phyloP scores from a whole-genome alignment of 2,888 invertebrate species.

The Oasisia sp. region DNA sequence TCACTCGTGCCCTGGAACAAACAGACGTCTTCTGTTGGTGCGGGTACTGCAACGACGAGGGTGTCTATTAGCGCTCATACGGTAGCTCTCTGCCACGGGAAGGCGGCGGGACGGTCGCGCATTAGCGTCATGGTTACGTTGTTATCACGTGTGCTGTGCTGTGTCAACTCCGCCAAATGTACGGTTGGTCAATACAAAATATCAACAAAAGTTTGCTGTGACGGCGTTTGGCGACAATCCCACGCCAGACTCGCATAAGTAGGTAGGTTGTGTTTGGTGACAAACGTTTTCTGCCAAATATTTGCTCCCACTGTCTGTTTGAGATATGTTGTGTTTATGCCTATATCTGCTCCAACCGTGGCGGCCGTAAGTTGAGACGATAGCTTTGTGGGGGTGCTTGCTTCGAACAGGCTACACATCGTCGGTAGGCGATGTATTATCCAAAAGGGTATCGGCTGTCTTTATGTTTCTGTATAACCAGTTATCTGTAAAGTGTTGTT shows the following conservation, averaged over 20 bases:
- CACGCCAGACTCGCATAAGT: neutral
- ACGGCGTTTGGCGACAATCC: neutral
- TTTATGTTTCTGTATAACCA: neutral
- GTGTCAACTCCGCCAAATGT: neutral
- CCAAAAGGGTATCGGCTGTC: neutral
- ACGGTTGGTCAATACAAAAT: neutral
- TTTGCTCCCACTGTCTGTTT: neutral
- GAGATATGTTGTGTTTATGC: neutral
- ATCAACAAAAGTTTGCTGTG: neutral
- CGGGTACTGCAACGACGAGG: neutral
- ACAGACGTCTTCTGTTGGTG: neutral
- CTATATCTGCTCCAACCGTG: neutral
- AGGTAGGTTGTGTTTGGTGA: neutral
- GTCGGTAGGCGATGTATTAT: neutral
- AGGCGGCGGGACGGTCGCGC: neutral
- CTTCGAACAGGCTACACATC: neutral
- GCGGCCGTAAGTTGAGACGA: neutral
- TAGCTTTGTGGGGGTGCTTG: neutral
- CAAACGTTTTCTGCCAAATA: neutral
- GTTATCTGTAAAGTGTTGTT: neutral
- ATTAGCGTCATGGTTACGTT: conserved; percentile 9
- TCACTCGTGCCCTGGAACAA: neutral
- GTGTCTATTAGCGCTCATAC: neutral
- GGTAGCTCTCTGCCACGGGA: neutral
- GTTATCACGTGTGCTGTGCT: neutral